These are phyloP conservation scores for Bombus cullumanus DNA, from an alignment of 1,140 invertebrate species.

Conservation along the genomic window DNA sequence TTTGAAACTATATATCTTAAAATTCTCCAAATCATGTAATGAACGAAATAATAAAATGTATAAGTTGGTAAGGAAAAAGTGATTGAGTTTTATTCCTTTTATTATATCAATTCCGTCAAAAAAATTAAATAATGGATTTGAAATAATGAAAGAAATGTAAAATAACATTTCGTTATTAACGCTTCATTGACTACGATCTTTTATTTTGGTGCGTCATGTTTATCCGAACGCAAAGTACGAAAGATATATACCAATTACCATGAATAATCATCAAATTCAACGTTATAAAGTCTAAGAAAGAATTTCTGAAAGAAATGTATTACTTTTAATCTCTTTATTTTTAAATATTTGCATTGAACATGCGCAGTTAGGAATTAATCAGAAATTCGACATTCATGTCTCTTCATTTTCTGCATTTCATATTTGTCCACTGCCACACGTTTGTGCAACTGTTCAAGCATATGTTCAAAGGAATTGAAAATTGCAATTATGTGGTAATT, in stretches of 20 bases:
- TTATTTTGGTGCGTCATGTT: background rate
- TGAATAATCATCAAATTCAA: background rate
- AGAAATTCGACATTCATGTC: background rate
- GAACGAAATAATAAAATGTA: slow-evolving; percentile 8
- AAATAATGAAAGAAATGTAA: background rate
- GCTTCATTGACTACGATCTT: background rate
- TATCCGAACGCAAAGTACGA: background rate
- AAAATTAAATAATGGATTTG: background rate
- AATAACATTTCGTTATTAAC: background rate
- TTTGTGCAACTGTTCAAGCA: slow-evolving; percentile 19
- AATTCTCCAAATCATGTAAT: background rate
- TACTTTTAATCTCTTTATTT: slow-evolving; percentile 30
- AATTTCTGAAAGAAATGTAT: background rate
- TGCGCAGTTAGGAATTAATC: slow-evolving; percentile 25
- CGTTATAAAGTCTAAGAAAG: background rate
- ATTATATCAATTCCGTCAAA: background rate
- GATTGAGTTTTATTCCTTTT: background rate
- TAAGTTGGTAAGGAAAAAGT: background rate
- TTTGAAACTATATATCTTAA: background rate
- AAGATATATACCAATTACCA: background rate
- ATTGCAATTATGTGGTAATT: slow-evolving; percentile 7
- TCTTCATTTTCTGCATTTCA: background rate
- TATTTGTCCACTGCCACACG: background rate
- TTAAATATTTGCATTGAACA: slow-evolving; percentile 46
- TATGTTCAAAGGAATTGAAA: background rate